These are phyloP conservation scores for Plodia interpunctella DNA, from an alignment of 1,140 invertebrate genomes.

Conservation along the genomic window DNA sequence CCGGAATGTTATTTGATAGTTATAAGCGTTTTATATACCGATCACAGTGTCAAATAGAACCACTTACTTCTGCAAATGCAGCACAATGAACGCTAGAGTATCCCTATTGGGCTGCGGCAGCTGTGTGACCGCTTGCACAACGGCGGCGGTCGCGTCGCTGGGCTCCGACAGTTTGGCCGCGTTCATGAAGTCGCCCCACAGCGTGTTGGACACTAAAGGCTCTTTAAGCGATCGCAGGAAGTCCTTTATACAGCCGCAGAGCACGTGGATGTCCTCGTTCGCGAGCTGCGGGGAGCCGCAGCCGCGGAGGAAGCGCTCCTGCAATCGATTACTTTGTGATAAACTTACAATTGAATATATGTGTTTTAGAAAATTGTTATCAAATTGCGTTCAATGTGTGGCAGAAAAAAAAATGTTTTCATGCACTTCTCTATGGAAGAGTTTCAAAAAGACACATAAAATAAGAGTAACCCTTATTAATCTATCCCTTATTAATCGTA, in stretches of 20 bases:
- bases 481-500: no score
- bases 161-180: constrained; percentile 69
- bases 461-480: no score
- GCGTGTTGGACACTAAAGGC: constrained; percentile 86
- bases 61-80: constrained; percentile 83
- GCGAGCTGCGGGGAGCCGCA: constrained; percentile 61
- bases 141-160: constrained; percentile 54
- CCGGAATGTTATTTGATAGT: no score
- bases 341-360: no score
- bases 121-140: constrained; percentile 84
- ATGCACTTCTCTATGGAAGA: no score
- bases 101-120: constrained; percentile 90
- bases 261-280: constrained; percentile 61
- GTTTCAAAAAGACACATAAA: no score
- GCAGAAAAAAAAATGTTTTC: no score
- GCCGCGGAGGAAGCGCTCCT: constrained; percentile 71
- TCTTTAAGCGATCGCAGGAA: constrained; percentile 90
- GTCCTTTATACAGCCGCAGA: constrained; percentile 82
- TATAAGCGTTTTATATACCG: no score
- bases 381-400: no score
- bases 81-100: constrained; percentile 88
- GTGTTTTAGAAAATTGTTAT: no score
- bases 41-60: no score
- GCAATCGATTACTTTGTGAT: constrained; percentile 8
- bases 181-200: constrained; percentile 81